These are phyloP conservation scores for Leptinotarsa lineolata DNA, from an alignment of 1,140 invertebrate species.

Conservation along the genomic window DNA sequence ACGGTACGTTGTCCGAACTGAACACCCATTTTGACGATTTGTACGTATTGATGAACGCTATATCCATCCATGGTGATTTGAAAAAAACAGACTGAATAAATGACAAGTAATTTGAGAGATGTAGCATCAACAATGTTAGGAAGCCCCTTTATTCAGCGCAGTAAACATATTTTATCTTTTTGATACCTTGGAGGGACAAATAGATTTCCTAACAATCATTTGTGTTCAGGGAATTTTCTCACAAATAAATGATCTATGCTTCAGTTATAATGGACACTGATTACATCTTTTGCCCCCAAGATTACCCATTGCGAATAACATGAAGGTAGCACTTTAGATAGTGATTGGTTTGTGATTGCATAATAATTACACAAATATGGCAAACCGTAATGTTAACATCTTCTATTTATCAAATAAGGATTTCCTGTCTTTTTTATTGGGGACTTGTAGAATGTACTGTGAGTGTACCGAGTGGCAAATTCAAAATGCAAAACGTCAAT, in stretches of 20 bases:
- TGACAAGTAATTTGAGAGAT: no score
- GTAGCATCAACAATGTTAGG: no score
- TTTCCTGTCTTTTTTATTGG: neutral
- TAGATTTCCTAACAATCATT: neutral
- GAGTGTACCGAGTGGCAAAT: no score
- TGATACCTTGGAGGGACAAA: neutral
- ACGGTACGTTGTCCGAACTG: no score
- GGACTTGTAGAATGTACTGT: neutral
- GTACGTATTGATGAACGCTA: no score
- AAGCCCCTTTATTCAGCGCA: no score
- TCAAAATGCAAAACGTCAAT: no score
- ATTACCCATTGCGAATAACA: neutral
- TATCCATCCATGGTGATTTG: no score
- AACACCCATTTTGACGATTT: no score
- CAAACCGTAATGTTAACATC: neutral
- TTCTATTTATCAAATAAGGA: conserved; percentile 1
- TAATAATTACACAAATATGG: conserved; percentile 5
- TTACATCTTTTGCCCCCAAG: neutral
- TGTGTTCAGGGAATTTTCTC: neutral
- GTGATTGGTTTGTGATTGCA: neutral
- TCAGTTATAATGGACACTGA: neutral
- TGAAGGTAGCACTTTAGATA: conserved; percentile 3
- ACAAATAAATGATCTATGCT: neutral
- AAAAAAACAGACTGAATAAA: no score
- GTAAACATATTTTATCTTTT: neutral